Conservation (phyloP, 2,888 invertebrate species). For the Drosophila melanocephala region DNA sequence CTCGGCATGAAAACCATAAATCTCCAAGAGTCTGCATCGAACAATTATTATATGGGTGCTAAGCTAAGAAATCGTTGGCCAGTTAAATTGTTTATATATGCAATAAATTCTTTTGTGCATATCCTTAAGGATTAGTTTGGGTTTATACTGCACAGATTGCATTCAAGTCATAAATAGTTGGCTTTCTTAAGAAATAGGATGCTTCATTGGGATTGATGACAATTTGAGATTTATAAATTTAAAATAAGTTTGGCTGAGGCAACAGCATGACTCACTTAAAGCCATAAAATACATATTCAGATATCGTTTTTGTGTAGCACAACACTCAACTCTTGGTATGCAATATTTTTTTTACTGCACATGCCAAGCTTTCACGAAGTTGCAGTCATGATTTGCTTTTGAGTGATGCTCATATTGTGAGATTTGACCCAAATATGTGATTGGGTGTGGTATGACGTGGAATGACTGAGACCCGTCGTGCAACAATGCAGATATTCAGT, state of each 20-base stretch:
- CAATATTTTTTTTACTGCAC: slow-evolving; percentile 14
- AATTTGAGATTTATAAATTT: not conserved
- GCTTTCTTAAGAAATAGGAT: not conserved
- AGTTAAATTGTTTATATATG: not conserved
- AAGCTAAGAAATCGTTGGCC: not conserved
- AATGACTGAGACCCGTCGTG: slow-evolving; percentile 15
- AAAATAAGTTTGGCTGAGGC: not conserved
- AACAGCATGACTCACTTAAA: slow-evolving; percentile 1
- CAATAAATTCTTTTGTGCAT: not conserved
- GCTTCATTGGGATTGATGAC: not conserved
- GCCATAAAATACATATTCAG: slow-evolving; percentile 3
- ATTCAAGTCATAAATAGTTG: not conserved
- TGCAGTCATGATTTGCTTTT: slow-evolving; percentile 54
- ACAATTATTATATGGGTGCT: not conserved
- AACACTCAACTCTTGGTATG: slow-evolving; percentile 13
- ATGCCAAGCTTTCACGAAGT: slow-evolving; percentile 42
- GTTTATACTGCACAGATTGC: not conserved
- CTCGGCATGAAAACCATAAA: slow-evolving; percentile 7
- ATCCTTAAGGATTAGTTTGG: not conserved
- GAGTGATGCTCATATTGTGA: slow-evolving; percentile 61
- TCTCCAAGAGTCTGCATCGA: slow-evolving; percentile 16
- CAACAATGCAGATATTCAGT: slow-evolving; percentile 55
- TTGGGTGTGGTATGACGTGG: slow-evolving; percentile 9
- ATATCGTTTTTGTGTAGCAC: not conserved
- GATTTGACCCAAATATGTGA: slow-evolving; percentile 53